phyloP scores from a whole-genome alignment of 2,113 vertebrate genomes.

The Saiga tatarica region DNA sequence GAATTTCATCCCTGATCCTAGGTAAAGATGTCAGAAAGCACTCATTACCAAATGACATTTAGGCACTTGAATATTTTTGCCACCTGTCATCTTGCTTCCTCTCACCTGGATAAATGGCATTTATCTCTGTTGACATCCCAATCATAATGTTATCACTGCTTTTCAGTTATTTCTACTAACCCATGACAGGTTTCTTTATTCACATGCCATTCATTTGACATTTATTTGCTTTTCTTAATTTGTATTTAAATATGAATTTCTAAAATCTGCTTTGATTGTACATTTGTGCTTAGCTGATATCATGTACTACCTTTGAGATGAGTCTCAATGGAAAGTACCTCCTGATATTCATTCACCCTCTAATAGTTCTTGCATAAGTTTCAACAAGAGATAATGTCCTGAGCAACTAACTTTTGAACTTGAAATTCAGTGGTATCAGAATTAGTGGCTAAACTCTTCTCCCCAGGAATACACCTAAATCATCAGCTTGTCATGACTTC shows the following conservation, averaged over 20 bases:
- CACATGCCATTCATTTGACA: constrained; percentile 44
- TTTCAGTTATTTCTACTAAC: constrained; percentile 63
- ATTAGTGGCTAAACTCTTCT: background rate
- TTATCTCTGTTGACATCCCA: constrained; percentile 56
- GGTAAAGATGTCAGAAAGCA: constrained; percentile 36
- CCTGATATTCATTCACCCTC: background rate
- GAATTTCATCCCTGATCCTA: constrained; percentile 29
- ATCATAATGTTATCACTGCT: constrained; percentile 67
- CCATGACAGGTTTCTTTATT: constrained; percentile 49
- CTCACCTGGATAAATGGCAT: constrained; percentile 61
- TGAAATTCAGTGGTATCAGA: background rate
- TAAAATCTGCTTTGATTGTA: constrained; percentile 50
- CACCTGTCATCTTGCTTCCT: constrained; percentile 54
- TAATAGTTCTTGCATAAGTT: background rate
- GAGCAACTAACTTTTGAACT: background rate
- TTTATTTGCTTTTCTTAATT: constrained; percentile 68
- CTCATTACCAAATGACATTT: constrained; percentile 56
- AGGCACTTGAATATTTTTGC: constrained; percentile 48
- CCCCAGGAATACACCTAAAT: background rate
- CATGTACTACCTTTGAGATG: background rate
- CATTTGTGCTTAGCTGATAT: constrained; percentile 1
- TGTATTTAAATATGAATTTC: constrained; percentile 66
- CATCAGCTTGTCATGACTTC: background rate
- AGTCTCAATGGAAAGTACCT: background rate
- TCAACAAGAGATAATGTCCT: background rate